Conservation (phyloP, 2,113 vertebrate species). For the Sinocyclocheilus maitianheensis region DNA sequence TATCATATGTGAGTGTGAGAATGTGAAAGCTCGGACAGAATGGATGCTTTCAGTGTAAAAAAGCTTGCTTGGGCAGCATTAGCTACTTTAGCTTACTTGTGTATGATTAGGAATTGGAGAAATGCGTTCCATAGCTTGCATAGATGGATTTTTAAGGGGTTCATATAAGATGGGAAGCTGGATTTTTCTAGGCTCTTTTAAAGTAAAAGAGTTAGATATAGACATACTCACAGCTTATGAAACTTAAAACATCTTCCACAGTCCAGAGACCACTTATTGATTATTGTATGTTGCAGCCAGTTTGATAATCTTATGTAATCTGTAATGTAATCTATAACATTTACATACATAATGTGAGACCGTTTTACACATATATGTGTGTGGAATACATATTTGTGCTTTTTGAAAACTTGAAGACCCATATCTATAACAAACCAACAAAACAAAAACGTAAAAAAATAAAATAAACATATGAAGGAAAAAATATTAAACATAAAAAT, state of each 20-base stretch:
- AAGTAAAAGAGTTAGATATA: not conserved
- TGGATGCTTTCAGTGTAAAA: constrained; percentile 35
- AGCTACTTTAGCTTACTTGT: constrained; percentile 44
- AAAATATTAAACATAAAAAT: not conserved
- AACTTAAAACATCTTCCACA: not conserved
- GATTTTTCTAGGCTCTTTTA: not conserved
- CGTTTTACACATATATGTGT: not conserved
- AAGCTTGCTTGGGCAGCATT: constrained; percentile 40
- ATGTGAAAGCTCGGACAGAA: constrained; percentile 40
- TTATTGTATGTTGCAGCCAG: not conserved
- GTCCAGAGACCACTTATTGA: not conserved
- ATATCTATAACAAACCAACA: not conserved
- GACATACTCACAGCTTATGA: not conserved
- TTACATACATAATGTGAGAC: not conserved
- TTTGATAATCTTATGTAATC: not conserved
- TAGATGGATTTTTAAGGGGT: constrained; percentile 31
- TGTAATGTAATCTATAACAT: not conserved
- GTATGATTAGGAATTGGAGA: constrained; percentile 45
- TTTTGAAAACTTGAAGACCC: not conserved
- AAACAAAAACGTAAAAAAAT: no score
- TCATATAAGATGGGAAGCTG: not conserved
- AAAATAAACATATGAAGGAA: not conserved
- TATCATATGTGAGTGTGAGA: not conserved
- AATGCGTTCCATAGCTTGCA: constrained; percentile 42
- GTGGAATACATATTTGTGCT: not conserved